Conservation (phyloP, 2,888 invertebrate species). For the Lysandra bellargus region DNA sequence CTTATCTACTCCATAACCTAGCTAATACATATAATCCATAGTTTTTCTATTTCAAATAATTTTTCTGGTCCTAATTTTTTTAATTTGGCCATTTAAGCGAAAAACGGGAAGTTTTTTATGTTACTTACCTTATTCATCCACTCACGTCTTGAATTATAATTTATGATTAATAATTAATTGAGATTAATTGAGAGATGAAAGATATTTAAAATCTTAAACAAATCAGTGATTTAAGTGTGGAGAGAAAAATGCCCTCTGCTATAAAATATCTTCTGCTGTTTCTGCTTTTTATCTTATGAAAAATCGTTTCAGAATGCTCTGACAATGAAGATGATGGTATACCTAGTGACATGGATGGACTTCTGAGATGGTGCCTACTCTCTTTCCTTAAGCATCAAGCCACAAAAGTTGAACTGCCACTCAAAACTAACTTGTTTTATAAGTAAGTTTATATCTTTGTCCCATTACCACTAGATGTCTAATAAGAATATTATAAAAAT, state of each 20-base stretch:
- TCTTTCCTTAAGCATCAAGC: constrained; percentile 88
- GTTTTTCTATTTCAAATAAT: no score
- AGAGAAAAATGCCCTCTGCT: not conserved
- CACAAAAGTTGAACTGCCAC: constrained; percentile 86
- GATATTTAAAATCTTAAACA: not conserved
- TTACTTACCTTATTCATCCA: no score
- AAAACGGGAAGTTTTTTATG: no score
- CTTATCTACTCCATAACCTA: no score
- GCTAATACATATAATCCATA: no score
- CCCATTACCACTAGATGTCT: not conserved
- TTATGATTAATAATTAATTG: no score
- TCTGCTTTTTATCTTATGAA: not conserved
- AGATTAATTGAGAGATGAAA: no score
- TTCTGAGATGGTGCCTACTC: constrained; percentile 88
- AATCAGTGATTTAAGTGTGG: not conserved
- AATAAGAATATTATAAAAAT: not conserved
- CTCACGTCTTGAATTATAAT: no score
- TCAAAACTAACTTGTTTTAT: constrained; percentile 91
- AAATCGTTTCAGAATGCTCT: constrained; percentile 48
- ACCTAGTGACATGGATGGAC: constrained; percentile 84
- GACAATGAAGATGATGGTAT: constrained; percentile 47
- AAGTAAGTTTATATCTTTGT: constrained; percentile 72
- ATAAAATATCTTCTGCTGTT: not conserved
- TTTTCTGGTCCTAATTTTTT: no score
- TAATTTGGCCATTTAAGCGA: no score